A percentile compares a stretch with the other conserved stretches of the same genome.
phyloP scores from a whole-genome alignment of 2,113 vertebrate species.

The Brachyhypopomus gauderio region DNA sequence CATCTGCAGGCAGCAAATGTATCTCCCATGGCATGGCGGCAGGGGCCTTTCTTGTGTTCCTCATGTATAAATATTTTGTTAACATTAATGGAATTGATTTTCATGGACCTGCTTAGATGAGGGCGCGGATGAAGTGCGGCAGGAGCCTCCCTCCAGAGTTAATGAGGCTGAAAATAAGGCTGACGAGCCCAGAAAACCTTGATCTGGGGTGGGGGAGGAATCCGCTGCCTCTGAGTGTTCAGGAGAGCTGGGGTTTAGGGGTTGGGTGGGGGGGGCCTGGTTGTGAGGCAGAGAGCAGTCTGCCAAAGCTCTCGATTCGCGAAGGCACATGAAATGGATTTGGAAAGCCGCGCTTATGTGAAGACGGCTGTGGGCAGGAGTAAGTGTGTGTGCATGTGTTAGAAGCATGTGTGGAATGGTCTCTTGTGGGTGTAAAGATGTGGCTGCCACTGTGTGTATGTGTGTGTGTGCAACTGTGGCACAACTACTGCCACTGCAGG shows the following conservation, averaged over 20 bases:
- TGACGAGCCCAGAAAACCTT: conserved; percentile 40
- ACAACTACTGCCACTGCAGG: conserved; percentile 36
- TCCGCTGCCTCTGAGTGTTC: conserved; percentile 40
- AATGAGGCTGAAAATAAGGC: conserved; percentile 52
- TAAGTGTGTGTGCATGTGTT: background rate
- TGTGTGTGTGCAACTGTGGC: background rate
- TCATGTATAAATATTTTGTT: conserved; percentile 50
- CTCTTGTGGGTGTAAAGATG: conserved; percentile 12
- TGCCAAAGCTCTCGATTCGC: background rate
- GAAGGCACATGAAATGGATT: conserved; percentile 12
- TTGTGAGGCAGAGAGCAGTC: background rate
- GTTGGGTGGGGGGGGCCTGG: background rate
- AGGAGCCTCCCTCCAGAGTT: conserved; percentile 43
- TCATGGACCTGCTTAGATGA: conserved; percentile 39
- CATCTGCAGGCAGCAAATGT: background rate
- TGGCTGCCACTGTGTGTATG: conserved; percentile 4
- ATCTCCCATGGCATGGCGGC: conserved; percentile 1
- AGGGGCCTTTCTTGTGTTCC: background rate
- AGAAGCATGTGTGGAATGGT: background rate
- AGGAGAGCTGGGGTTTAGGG: conserved; percentile 19
- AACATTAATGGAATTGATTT: conserved; percentile 53
- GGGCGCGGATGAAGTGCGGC: conserved; percentile 38
- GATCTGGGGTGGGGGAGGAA: conserved; percentile 13
- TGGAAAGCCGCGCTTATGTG: background rate
- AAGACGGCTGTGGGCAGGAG: background rate